Base-by-base conservation (phyloP, 2,888 invertebrate species). In the Parascotia fuliginaria region DNA sequence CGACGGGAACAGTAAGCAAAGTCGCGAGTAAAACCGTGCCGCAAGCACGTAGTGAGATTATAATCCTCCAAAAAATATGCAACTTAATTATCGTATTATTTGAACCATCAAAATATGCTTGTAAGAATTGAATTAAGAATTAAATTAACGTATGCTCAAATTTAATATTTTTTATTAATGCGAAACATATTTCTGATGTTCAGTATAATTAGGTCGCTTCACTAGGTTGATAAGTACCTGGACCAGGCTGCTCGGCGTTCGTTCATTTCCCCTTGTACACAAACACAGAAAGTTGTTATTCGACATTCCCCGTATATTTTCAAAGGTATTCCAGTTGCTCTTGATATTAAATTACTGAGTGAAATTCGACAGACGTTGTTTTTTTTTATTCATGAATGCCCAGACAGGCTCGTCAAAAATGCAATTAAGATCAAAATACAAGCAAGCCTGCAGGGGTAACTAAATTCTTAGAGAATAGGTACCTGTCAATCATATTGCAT, bases 301-400 rank as follows among this genome's bases (percentile, higher is more conserved):
- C 31, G n/a, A 32, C 32, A 38, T 44, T 48, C 31, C 32, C 31
- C 2, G 36, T 31, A 14, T 40, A 29, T 36, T 42, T 33, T 14
- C 28, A 27, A n/a, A 46, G 42, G 44, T 45, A 60, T 48, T 36
- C 29, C 7, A 1, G 22, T 41, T 11, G 24, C 45, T 43, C 27
- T 52, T 56, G 12, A 49, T 55, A 57, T 58, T 38, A 55, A 55
- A 58, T 55, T 50, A 47, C 45, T 34, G 32, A 50, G 22, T 43
- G 37, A 47, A 65, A 55, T 59, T 56, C 45, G 41, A 29, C 34
- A 45, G 29, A 29, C 27, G 16, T 14, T 0, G 11, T 28, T 48
- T 50, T 55, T 43, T 33, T n/a, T n/a, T n/a, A n/a, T n/a, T 34
- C n/a, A 6, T 28, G 13, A 22, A 16, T 31, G 33, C 4, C n/a